Percentiles rank a stretch among this genome's conserved stretches.
phyloP scores from a whole-genome alignment of 2,888 invertebrate genomes.

The Emesis furor region DNA sequence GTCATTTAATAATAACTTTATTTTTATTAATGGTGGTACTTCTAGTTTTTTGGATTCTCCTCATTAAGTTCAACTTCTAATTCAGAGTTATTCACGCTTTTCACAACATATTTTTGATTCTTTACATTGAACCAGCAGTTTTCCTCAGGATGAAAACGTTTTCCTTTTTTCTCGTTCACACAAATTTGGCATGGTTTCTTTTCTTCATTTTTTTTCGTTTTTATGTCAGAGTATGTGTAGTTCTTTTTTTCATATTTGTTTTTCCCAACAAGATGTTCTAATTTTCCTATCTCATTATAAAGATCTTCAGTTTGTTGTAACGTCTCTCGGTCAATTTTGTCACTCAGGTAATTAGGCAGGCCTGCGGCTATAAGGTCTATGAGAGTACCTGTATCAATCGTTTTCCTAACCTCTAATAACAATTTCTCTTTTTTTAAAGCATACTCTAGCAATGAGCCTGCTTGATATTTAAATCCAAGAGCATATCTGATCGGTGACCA shows the following conservation, averaged over 20 bases:
- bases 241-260: too few species aligned
- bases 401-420: constrained; percentile 54
- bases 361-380: constrained; percentile 55
- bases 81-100: neutral
- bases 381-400: constrained; percentile 52
- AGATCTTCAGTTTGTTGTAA: constrained; percentile 34
- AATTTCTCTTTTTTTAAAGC: constrained; percentile 67
- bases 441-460: constrained; percentile 63
- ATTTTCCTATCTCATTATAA: constrained; percentile 45
- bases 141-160: constrained; percentile 45
- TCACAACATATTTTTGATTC: constrained; percentile 33
- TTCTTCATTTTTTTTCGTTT: too few species aligned
- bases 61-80: too few species aligned
- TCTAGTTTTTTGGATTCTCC: too few species aligned
- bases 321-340: constrained; percentile 5
- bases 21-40: constrained; percentile 30
- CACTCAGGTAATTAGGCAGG: constrained; percentile 25
- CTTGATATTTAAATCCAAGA: constrained; percentile 62
- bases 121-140: constrained; percentile 47
- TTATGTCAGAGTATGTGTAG: too few species aligned
- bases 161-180: constrained; percentile 18
- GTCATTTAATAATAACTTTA: constrained; percentile 67
- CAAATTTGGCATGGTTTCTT: too few species aligned
- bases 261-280: constrained; percentile 17
- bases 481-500: constrained; percentile 70